Conservation (phyloP, 2,113 vertebrate species). For the Myrmecobius fasciatus region DNA sequence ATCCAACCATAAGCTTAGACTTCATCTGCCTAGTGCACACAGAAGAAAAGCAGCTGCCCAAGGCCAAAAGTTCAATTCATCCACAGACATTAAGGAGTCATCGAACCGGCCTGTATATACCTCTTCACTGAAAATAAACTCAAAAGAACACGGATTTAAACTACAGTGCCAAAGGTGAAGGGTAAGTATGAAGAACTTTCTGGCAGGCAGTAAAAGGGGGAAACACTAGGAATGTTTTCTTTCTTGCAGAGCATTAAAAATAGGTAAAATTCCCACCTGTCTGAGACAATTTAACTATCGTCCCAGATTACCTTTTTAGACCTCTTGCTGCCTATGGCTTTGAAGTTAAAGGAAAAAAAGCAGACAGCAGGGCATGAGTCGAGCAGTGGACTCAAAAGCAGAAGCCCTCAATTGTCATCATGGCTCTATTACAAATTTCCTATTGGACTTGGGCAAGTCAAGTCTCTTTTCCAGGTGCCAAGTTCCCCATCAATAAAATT, state of each 20-base stretch:
- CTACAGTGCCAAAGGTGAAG: background rate
- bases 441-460: background rate
- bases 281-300: background rate
- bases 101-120: background rate
- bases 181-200: conserved; percentile 21
- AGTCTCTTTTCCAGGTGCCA: background rate
- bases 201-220: conserved; percentile 1
- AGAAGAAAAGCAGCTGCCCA: background rate
- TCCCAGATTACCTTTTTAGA: background rate
- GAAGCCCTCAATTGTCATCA: background rate
- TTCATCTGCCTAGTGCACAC: background rate
- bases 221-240: conserved; percentile 39
- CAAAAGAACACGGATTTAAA: background rate
- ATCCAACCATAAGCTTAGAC: background rate
- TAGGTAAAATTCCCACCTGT: background rate
- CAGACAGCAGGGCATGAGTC: background rate
- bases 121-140: background rate
- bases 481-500: background rate
- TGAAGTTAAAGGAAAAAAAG: background rate
- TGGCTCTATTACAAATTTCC: background rate
- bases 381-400: background rate
- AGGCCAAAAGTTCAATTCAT: background rate
- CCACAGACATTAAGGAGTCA: background rate
- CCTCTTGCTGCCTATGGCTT: background rate
- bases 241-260: background rate